These are phyloP conservation scores for Plusia festucae DNA, from an alignment of 2,888 invertebrate species.

Conservation along the genomic window DNA sequence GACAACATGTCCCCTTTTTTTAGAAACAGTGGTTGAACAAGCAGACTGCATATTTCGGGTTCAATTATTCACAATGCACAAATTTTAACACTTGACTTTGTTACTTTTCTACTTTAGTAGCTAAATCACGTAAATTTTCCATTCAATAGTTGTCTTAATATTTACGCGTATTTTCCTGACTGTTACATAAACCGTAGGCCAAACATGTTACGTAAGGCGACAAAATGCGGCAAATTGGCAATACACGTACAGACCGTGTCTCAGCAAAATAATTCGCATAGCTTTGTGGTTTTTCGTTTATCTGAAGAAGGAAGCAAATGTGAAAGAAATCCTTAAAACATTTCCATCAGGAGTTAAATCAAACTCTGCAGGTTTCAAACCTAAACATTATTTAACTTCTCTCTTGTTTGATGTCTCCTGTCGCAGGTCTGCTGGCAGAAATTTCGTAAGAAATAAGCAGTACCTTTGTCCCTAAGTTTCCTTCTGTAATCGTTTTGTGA, in stretches of 20 bases:
- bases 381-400: not conserved
- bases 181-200: slow-evolving; percentile 4
- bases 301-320: not conserved
- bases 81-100: no score
- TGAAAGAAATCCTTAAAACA: not conserved
- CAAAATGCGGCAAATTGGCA: slow-evolving; percentile 3
- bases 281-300: not conserved
- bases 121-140: no score
- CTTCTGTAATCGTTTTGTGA: no score
- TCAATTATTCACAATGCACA: no score
- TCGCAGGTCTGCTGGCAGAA: no score
- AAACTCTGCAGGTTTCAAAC: not conserved
- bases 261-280: not conserved
- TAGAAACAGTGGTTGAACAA: no score
- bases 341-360: not conserved
- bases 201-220: not conserved
- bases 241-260: not conserved
- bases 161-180: not conserved
- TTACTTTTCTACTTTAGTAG: no score
- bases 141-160: not conserved
- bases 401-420: no score
- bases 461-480: no score
- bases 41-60: no score
- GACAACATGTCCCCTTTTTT: no score
- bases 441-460: no score